These are phyloP conservation scores for Colossoma macropomum DNA, from an alignment of 2,113 vertebrate genomes.

Conservation along the genomic window DNA sequence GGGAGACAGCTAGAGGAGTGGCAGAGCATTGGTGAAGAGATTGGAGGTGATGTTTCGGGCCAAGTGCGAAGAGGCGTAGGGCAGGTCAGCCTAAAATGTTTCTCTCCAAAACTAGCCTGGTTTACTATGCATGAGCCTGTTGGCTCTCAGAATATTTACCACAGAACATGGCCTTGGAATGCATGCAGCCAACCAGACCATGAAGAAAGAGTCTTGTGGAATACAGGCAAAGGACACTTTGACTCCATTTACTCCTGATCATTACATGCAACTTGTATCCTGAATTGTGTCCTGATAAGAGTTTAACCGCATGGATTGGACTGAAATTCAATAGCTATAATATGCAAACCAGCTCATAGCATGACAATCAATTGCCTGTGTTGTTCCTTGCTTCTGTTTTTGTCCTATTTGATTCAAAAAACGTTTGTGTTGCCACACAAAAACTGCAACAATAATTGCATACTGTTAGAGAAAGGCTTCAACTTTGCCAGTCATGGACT, in stretches of 20 bases:
- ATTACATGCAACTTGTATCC: not conserved
- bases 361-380: too few species aligned
- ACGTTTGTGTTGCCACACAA: too few species aligned
- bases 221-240: not conserved
- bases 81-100: slow-evolving; percentile 12
- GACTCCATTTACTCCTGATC: not conserved
- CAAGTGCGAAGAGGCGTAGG: not conserved
- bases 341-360: too few species aligned
- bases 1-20: slow-evolving; percentile 24
- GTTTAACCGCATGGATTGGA: too few species aligned
- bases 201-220: not conserved
- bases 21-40: slow-evolving; percentile 25
- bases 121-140: not conserved
- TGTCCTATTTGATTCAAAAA: too few species aligned
- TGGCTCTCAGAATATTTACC: not conserved
- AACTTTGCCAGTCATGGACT: too few species aligned
- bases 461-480: too few species aligned
- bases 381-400: too few species aligned
- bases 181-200: not conserved
- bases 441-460: too few species aligned
- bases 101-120: slow-evolving; percentile 12
- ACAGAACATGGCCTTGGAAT: not conserved
- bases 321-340: too few species aligned
- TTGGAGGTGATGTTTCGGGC: slow-evolving; percentile 38
- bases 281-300: not conserved